These are phyloP conservation scores for Picus viridis DNA, from an alignment of 2,797 vertebrate genomes.

Conservation along the genomic window DNA sequence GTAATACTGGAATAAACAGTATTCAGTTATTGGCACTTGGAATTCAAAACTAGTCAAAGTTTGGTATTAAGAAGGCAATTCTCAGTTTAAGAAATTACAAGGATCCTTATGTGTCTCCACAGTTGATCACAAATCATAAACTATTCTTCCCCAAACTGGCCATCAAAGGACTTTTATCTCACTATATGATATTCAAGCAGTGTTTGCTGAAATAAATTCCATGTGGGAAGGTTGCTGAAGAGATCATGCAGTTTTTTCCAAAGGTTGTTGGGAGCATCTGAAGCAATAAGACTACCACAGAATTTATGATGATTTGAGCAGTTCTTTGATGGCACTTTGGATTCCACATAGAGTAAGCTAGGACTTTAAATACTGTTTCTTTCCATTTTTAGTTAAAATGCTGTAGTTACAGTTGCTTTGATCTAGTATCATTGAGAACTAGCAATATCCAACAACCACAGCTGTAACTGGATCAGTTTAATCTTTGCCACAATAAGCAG, in stretches of 20 bases:
- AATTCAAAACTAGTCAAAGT: background rate
- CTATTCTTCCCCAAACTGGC: background rate
- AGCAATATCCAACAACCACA: background rate
- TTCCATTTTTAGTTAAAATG: slow-evolving; percentile 20
- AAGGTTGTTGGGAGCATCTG: background rate
- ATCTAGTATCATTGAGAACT: background rate
- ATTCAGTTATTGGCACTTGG: background rate
- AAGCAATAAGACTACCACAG: background rate
- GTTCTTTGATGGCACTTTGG: background rate
- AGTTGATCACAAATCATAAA: background rate
- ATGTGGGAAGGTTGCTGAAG: background rate
- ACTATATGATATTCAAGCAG: background rate
- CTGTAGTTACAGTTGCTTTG: background rate
- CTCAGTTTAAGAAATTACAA: background rate
- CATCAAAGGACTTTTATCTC: background rate
- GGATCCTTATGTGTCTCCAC: background rate
- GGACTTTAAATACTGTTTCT: slow-evolving; percentile 17
- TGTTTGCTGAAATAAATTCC: background rate
- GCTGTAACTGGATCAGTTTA: background rate
- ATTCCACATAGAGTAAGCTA: background rate
- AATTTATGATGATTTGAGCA: background rate
- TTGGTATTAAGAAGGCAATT: background rate
- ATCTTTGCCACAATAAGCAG: background rate
- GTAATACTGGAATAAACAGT: background rate
- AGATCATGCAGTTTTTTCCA: background rate